Conservation (phyloP, 2,797 vertebrate genomes). For the Sorex maritimensis region DNA sequence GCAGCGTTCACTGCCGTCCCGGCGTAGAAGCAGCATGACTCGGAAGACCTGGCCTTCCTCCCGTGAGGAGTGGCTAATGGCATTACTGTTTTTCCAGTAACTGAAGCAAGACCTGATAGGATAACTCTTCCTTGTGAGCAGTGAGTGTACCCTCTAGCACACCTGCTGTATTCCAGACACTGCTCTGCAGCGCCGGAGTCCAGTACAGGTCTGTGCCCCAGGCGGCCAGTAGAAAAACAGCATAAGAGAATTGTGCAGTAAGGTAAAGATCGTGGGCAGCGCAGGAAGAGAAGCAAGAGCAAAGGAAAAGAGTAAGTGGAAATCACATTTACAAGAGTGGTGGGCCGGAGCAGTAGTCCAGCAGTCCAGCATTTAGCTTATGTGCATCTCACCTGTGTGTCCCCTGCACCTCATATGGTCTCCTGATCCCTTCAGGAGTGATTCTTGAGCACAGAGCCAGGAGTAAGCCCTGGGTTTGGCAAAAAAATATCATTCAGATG, state of each 20-base stretch:
- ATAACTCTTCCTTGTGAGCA: not conserved
- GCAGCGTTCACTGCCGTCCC: not conserved
- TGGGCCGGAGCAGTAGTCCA: not conserved
- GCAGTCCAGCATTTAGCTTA: no score
- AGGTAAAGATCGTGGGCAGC: not conserved
- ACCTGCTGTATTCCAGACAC: conserved; percentile 14
- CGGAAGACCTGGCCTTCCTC: not conserved
- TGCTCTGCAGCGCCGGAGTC: not conserved
- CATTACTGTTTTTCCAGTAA: not conserved
- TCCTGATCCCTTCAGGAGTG: not conserved
- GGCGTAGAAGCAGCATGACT: conserved; percentile 18
- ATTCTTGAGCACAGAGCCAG: not conserved
- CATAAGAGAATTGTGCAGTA: not conserved
- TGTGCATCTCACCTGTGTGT: no score
- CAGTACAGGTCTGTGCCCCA: not conserved
- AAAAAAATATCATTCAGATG: no score
- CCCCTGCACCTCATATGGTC: no score
- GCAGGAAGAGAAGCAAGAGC: not conserved
- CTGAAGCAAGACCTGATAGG: conserved; percentile 11
- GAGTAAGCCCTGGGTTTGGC: not conserved
- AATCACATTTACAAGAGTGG: not conserved
- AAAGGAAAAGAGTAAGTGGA: not conserved
- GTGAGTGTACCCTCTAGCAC: conserved; percentile 4
- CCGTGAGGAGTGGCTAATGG: conserved; percentile 35
- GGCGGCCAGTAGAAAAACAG: not conserved